Base-by-base conservation (phyloP, 2,888 invertebrate genomes). In the Yponomeuta sedellus region DNA sequence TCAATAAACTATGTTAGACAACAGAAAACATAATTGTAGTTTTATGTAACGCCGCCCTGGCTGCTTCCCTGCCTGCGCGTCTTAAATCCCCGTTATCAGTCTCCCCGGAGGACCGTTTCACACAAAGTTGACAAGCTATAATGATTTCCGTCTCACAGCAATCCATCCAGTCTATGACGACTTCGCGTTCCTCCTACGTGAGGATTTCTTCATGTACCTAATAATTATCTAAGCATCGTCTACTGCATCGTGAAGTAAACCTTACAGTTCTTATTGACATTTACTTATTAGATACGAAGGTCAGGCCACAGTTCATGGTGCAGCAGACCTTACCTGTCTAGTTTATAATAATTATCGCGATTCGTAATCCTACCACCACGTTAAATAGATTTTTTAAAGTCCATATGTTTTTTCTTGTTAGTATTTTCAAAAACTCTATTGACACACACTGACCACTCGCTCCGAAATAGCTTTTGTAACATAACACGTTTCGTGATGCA, bases 331-430 rank as follows among this genome's bases (percentile, higher is more conserved):
- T 16, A 57, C 25, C 56, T 39, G 64, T 10, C 64, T 64, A 56
- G 16, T 56, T 56, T 56, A 56, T 64, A 64, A 56, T 57, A 56
- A 56, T 63, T 40, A 63, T 56, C 56, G 22, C 19, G 22, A 19
- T 74, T 72, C 71, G 73, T 73, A 72, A 74, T 71, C 71, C 75
- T 74, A 75, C 72, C 75, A 73, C 73, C 73, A 67, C 68, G 68
- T 67, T 67, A 69, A 64, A 67, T 34, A 66, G 64, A 34, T 20
- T 61, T 34, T n/a, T 52, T 12, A 67, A 64, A 68, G 65, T 65
- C 67, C 65, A 67, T 64, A 58, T 69, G 22, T 61, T 34, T 34
- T 59, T 61, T 34, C 8, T 59, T 59, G 59, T 59, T 59, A 59
- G 12, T 59, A 19, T 59, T 63, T n/a, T 12, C 12, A 59, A 52